These are phyloP conservation scores for Apostichopus parvimensis DNA, from an alignment of 35 echinoderm and acorn worm genomes.

Conservation along the genomic window DNA sequence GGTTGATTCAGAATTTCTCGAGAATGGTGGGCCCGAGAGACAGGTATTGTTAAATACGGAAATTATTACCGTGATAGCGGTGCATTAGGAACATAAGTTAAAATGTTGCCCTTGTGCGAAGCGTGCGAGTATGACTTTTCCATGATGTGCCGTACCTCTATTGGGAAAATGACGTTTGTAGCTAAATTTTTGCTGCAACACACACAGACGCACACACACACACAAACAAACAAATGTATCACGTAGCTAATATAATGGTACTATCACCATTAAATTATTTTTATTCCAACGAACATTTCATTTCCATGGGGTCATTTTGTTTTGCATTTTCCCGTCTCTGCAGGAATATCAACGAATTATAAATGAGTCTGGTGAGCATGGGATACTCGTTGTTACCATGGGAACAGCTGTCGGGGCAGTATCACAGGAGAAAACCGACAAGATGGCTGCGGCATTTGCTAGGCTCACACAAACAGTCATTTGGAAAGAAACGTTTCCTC, in stretches of 20 bases:
- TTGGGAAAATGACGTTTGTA: no score
- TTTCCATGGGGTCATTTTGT: background rate
- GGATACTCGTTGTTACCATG: conserved; percentile 18
- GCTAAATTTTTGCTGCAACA: no score
- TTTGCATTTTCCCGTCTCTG: background rate
- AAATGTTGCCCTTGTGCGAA: no score
- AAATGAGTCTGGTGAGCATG: conserved; percentile 2
- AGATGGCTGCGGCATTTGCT: conserved; percentile 42
- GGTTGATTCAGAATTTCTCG: no score
- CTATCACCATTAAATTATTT: background rate
- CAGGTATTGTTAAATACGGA: no score
- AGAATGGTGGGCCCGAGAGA: no score
- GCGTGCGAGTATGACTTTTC: no score
- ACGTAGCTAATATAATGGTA: background rate
- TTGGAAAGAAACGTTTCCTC: background rate
- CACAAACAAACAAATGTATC: background rate
- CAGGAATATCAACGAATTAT: conserved; percentile 37
- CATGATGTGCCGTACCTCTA: no score
- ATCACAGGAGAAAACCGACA: conserved; percentile 2
- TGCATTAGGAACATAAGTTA: no score
- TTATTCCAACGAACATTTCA: background rate
- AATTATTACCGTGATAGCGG: no score
- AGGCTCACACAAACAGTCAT: conserved; percentile 50
- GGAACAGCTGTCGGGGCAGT: conserved; percentile 15
- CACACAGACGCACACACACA: no score